Percentiles rank a stretch among this genome's conserved stretches.
Evolutionary conservation across 2,888 invertebrate genomes (phyloP).

Genomic region (Melinopterus prodromus): DNA sequence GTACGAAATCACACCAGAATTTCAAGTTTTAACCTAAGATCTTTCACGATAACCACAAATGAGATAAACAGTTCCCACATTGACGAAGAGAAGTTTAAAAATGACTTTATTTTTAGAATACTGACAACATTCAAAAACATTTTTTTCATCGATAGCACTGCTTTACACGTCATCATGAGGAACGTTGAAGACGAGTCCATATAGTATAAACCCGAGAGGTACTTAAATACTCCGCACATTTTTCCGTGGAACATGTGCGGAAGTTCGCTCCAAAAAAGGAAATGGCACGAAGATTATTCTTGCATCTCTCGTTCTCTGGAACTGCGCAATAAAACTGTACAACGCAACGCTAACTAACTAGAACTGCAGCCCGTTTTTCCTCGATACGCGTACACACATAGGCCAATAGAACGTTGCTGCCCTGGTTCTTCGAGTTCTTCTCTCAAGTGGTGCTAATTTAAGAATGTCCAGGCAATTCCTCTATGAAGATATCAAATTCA

Average conservation of each 20-base stretch:
- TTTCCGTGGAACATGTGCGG: neutral
- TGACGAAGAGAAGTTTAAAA: too few species aligned
- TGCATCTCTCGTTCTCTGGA: neutral
- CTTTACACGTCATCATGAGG: neutral
- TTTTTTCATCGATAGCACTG: neutral
- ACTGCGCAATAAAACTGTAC: neutral
- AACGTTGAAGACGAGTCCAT: neutral
- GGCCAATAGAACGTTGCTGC: neutral
- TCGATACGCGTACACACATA: neutral
- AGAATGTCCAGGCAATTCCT: slow-evolving; percentile 27
- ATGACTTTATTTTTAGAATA: too few species aligned
- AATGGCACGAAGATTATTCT: slow-evolving; percentile 4
- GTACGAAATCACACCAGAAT: too few species aligned
- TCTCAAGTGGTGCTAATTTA: slow-evolving; percentile 27
- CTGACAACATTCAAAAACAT: neutral
- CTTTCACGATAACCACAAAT: too few species aligned
- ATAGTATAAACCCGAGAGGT: neutral
- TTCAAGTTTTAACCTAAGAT: too few species aligned
- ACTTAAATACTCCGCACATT: neutral
- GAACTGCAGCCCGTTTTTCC: neutral
- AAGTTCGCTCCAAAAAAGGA: neutral
- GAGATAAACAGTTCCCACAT: too few species aligned
- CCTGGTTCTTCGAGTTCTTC: neutral
- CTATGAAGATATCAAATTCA: slow-evolving; percentile 33
- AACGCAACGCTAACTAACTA: neutral